Base-by-base conservation (phyloP, 2,113 vertebrate genomes). In the Australoheros scitulus region DNA sequence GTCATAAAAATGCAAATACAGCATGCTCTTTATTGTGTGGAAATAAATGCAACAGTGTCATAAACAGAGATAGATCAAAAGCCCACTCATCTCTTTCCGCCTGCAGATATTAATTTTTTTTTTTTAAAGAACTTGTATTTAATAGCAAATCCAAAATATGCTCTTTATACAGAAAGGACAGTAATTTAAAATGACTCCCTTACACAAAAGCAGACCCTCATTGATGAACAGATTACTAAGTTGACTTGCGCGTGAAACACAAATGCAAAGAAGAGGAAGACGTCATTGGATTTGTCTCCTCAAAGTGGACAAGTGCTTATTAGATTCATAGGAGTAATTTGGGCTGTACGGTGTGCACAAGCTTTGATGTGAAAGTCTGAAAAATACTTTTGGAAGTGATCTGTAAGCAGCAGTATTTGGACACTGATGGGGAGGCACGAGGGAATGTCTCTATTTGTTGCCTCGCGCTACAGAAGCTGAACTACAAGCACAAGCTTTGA, bases 201-300 rank as follows among this genome's bases (percentile, higher is more conserved):
- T 17, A 20, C 26, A 77, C 17, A 58, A 59, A 47, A 60, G 57
- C 13, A 61, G 20, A 10, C 9, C 10, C 68, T 58, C 76, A 83
- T 77, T 81, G 68, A 87, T 79, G 17, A 64, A 82, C 11, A 79
- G 24, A 79, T 80, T 76, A 75, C 4, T 17, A 17, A 29, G 34
- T 9, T 41, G 59, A 38, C 32, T 64, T 55, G 22, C 29, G 76
- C 29, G 34, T 55, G 26, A 6, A 77, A 43, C 55, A 55, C 18
- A 47, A 58, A 57, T 47, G 36, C 52, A 26, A 64, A 22, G 15
- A 68, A 64, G 15, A 78, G 43, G 18, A 36, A 38, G 26, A 20
- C 0, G 38, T 65, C 20, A 47, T 29, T 34, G 60, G 79, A 59
- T 58, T 13, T 11, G 34, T 20, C 20, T 17, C 36, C 15, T 14